Base-by-base conservation (phyloP, 1,140 invertebrate species). In the Drosophila persimilis region DNA sequence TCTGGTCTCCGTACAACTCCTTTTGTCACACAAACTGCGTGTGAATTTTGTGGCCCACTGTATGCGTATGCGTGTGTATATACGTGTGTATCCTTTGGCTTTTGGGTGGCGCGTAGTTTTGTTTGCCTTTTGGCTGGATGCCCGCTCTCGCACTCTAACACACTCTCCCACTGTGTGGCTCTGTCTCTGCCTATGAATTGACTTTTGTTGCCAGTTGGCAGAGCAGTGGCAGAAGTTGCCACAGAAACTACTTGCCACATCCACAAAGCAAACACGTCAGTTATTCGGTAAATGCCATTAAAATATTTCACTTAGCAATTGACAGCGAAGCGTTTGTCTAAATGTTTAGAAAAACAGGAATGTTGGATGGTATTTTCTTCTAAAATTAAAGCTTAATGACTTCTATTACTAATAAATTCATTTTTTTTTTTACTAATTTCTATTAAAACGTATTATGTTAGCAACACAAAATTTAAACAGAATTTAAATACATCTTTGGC, bases 1-100 rank as follows among this genome's bases (percentile, higher is more conserved):
- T 43, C 29, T 39, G 66, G 50, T 53, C 45, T 17, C 56, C 63
- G 59, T 39, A 56, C 53, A 47, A 72, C 77, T 86, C 81, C 81
- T 88, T 31, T 88, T 86, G 83, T 86, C 78, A 83, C 81, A 88
- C 81, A 88, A 78, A 88, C 78, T 86, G 83, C 83, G 83, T 86
- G 83, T 86, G 83, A 86, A 86, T 88, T 86, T 88, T 39, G 78
- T 69, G 71, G 77, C 81, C 54, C 78, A 86, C 48, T 64, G 46
- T 83, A 41, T 52, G 46, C 15, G 50, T 54, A 31, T 70, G 43
- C 69, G 54, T 54, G 44, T 55, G 52, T 70, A 17, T 17, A 17
- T 17, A 17, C 17, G 48, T 80, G 60, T 77, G 54, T 73, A 76
- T 84, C 60, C 75, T 65, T 72, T 75, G 60, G 73, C 62, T 76